A percentile compares a stretch with the other conserved stretches of the same genome.
Evolutionary conservation across 2,888 invertebrate genomes (phyloP).

Genomic region (Pristionchus mayeri): DNA sequence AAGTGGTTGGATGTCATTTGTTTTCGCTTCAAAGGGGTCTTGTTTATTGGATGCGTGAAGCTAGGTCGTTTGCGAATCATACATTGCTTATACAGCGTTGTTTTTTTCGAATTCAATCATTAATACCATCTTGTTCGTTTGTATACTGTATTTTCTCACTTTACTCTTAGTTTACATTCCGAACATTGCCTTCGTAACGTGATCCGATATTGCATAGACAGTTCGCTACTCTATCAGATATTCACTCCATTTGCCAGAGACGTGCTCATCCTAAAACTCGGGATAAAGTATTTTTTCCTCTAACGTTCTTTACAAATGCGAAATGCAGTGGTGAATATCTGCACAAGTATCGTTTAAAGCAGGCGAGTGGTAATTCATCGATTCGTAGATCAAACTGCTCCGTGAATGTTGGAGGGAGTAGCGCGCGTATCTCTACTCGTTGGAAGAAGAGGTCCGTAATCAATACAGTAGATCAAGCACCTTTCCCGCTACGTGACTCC

Average conservation of each 20-base stretch:
- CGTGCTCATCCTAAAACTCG: constrained; percentile 10
- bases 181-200: not conserved
- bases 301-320: not conserved
- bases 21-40: no score
- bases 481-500: not conserved
- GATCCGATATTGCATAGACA: not conserved
- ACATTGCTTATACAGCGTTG: not conserved
- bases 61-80: not conserved
- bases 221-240: not conserved
- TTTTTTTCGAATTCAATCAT: not conserved
- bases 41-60: not conserved
- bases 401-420: not conserved
- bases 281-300: constrained; percentile 8
- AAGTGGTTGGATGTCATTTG: not conserved
- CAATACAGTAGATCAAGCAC: not conserved
- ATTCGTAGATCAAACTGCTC: constrained; percentile 20
- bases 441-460: constrained; percentile 36
- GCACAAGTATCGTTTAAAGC: not conserved
- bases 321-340: not conserved
- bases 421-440: constrained; percentile 34
- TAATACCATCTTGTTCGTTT: not conserved
- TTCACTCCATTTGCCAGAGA: not conserved
- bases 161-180: constrained; percentile 10
- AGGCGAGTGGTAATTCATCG: not conserved
- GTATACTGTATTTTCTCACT: constrained; percentile 1